Evolutionary conservation across 2,797 vertebrate genomes (phyloP).

Genomic region (Propithecus deckenii): DNA sequence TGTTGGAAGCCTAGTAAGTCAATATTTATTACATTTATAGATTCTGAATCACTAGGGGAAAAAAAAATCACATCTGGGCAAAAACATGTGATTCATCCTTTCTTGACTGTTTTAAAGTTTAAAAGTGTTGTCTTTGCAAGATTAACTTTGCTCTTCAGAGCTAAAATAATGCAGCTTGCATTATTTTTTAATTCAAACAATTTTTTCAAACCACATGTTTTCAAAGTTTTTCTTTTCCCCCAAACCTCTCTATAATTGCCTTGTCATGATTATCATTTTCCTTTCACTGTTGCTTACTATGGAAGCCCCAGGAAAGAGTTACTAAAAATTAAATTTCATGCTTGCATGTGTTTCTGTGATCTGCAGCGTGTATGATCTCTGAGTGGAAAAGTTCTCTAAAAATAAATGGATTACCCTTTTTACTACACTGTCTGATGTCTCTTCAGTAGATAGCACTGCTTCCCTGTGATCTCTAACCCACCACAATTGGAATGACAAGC

Average conservation of each 20-base stretch:
- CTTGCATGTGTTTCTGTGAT: conserved; percentile 90
- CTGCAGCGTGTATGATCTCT: conserved; percentile 89
- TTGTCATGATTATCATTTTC: conserved; percentile 81
- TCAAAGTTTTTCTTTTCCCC: conserved; percentile 77
- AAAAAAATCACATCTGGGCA: neutral
- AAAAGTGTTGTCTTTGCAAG: neutral
- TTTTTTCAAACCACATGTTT: neutral
- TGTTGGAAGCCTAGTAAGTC: conserved; percentile 53
- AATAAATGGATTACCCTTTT: conserved; percentile 91
- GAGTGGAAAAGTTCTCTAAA: conserved; percentile 89
- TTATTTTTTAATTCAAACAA: neutral
- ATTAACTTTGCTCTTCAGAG: conserved; percentile 52
- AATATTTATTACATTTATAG: conserved; percentile 70
- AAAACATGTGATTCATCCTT: neutral
- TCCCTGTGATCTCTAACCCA: conserved; percentile 88
- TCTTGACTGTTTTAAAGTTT: conserved; percentile 42
- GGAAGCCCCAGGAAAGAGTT: conserved; percentile 87
- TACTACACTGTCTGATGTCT: conserved; percentile 86
- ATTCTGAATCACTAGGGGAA: neutral
- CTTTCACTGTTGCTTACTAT: conserved; percentile 80
- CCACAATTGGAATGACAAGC: conserved; percentile 87
- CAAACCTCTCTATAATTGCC: conserved; percentile 81
- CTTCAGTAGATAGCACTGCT: conserved; percentile 80
- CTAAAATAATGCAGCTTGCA: conserved; percentile 51
- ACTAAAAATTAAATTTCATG: conserved; percentile 90